Evolutionary conservation across 2,888 invertebrate species (phyloP), one percentile per base, ranked within the genome.

Genomic region (Tinea pellionella): DNA sequence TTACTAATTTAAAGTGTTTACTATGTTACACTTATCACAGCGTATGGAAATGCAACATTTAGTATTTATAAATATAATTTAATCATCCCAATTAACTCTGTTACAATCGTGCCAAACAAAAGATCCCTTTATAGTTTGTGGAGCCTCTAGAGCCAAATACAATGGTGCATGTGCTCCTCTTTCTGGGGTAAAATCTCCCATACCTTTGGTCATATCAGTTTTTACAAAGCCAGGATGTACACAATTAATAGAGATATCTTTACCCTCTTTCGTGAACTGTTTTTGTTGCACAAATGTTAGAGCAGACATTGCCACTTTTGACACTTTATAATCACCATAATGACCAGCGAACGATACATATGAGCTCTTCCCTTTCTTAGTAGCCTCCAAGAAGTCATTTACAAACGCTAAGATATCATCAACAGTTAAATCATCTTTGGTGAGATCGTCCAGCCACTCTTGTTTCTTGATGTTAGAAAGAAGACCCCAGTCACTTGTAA

Each of bases 401-500:
- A 90, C 88, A 69, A 91, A 82, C 24, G 77, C 75, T 65, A 83
- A 72, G 59, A 92, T 81, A 64, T 89, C 82, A 61, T 84, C 80
- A 61, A 85, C 78, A 7, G 88, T 88, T 19, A 90, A 74, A 66
- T 88, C 75, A 59, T 87, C 84, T 66, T 82, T 85, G 32, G 72
- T 69, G 62, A 87, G 69, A 7, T 75, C 78, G 63, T 87, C 85
- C 57, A 86, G 70, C 87, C 87, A 87, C 61, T 73, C 64, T 64
- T 87, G 86, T 72, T 82, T 84, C 62, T 78, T 75, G 63, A 87
- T 79, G 65, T 87, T 87, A 3, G 86, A 85, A 61, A 87, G 68
- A 62, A 87, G 73, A n/a, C 90, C 90, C 74, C 82, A 86, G 67
- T 87, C 84, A 71, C 91, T 91, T 59, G 93, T 93, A 0, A 95